Evolutionary conservation across 1,140 invertebrate genomes (phyloP), one percentile per base, ranked within the genome.

Genomic region (Chironomus tepperi): DNA sequence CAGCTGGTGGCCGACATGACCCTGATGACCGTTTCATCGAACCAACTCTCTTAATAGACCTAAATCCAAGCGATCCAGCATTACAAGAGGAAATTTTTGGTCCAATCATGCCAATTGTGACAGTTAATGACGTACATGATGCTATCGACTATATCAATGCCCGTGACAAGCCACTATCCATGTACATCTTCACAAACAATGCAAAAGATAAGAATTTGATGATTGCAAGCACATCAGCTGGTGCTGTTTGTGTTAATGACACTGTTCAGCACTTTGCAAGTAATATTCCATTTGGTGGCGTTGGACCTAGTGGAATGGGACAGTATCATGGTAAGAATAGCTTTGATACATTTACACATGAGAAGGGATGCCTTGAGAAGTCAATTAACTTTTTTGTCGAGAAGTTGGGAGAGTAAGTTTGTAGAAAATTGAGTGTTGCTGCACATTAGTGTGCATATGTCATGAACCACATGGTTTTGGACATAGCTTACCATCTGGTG

Each of bases 21-120:
- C 81, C 89, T 0, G 82, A 84, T n/a, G 91, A 96, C 73, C 87
- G 85, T 70, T 97, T 84, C 79, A 94, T 98, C 79, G 86, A 89
- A 73, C 95, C 95, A 3, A 97, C 95, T 21, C 10, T 96, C 76
- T 75, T 96, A 3, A 80, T 87, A 15, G 88, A 95, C 77, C 86
- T 91, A 0, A 86, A 86, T 73, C 81, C 83, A 0, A 83, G 81
- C 1, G 90, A 91, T 83, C 85, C 88, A 21, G 80, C 94, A 10
- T 96, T 97, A 94, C 86, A 91, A 77, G 92, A 95, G 76, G 95
- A 94, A 84, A 95, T 97, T 80, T 97, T 97, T 84, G 95, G 95
- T 3, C 95, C 95, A 2, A 87, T 97, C 77, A 83, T 97, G 74
- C 94, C 95, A 1, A 91, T 97, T 77, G 78, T 96, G 1, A 89